phyloP scores from a whole-genome alignment of 2,113 vertebrate genomes.

The Dipodomys spectabilis region DNA sequence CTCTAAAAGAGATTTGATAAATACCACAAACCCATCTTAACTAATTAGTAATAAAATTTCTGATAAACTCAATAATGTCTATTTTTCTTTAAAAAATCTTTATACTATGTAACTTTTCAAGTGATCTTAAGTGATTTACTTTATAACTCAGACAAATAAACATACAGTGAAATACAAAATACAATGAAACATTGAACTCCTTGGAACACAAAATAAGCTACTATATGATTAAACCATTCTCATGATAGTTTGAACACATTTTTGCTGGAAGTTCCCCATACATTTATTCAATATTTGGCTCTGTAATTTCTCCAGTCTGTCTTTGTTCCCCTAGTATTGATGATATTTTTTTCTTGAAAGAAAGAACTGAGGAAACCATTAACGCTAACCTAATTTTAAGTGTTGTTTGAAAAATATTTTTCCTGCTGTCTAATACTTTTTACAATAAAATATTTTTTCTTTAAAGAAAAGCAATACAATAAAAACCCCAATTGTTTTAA shows the following conservation, averaged over 20 bases:
- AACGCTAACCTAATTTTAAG: conserved; percentile 37
- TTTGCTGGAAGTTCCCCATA: conserved; percentile 26
- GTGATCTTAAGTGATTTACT: conserved; percentile 5
- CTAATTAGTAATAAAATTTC: conserved; percentile 20
- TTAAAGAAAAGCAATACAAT: conserved; percentile 24
- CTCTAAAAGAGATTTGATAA: conserved; percentile 54
- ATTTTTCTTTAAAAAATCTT: conserved; percentile 12
- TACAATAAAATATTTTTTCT: not conserved
- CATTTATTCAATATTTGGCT: not conserved
- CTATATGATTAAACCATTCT: not conserved
- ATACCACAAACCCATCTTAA: not conserved
- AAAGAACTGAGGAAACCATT: conserved; percentile 40
- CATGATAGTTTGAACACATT: not conserved
- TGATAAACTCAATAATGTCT: not conserved
- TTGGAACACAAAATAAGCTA: conserved; percentile 28
- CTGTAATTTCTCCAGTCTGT: conserved; percentile 6
- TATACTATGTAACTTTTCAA: conserved; percentile 42
- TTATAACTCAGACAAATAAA: conserved; percentile 52
- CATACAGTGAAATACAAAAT: not conserved
- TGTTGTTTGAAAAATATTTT: not conserved
- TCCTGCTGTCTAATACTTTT: conserved; percentile 35
- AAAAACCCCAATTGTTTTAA: conserved; percentile 35
- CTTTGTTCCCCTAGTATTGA: not conserved
- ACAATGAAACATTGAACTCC: conserved; percentile 19
- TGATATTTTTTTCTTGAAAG: conserved; percentile 13